Evolutionary conservation across 2,888 invertebrate genomes (phyloP).

Genomic region (Seira ritae): DNA sequence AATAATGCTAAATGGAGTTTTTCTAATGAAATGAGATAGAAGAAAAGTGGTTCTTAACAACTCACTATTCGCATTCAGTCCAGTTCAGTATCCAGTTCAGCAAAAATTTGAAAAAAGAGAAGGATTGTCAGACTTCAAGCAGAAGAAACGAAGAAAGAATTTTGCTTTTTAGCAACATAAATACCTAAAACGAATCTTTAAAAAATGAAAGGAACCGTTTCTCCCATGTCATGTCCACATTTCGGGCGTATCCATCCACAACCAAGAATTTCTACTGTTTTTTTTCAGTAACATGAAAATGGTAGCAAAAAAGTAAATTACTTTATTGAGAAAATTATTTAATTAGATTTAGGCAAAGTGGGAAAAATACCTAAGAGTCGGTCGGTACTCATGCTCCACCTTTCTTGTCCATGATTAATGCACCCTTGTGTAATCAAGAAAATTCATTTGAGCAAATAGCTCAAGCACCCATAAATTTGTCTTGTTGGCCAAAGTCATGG

Average conservation of each 20-base stretch:
- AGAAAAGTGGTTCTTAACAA: neutral
- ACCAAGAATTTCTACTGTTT: too few species aligned
- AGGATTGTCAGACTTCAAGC: neutral
- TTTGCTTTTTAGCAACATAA: neutral
- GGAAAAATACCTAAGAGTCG: too few species aligned
- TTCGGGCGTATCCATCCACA: too few species aligned
- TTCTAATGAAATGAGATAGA: conserved; percentile 8
- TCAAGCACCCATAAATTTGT: neutral
- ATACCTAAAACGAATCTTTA: neutral
- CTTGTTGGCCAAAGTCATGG: neutral
- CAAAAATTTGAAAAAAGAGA: neutral
- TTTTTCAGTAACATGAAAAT: neutral
- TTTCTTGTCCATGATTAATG: neutral
- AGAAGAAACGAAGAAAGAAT: neutral
- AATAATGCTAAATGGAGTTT: neutral
- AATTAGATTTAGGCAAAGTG: conserved; percentile 8
- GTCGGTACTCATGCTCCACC: neutral
- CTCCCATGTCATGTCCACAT: too few species aligned
- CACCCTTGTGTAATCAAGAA: neutral
- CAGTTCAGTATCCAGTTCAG: neutral
- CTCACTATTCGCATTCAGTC: neutral
- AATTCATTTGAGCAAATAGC: neutral
- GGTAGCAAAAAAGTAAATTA: neutral
- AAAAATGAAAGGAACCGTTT: neutral
- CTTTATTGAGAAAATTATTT: neutral